These are phyloP conservation scores for Rhea americana DNA, from an alignment of 2,113 vertebrate genomes.

Conservation along the genomic window DNA sequence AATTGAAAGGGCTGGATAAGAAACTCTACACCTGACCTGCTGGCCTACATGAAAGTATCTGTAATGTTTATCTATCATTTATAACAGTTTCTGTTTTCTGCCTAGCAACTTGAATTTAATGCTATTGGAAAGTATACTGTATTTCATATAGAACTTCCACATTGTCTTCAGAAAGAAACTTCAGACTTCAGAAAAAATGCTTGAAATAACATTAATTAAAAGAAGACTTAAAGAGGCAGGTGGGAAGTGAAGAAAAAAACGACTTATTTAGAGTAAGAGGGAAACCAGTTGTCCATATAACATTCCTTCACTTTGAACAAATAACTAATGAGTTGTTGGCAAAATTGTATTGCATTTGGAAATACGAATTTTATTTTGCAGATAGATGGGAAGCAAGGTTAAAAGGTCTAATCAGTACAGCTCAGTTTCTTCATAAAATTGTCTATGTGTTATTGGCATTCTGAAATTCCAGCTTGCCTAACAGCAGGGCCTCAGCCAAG, in stretches of 20 bases:
- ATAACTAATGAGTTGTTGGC: neutral
- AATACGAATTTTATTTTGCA: neutral
- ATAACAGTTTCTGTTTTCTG: neutral
- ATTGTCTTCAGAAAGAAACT: neutral
- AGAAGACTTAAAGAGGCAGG: neutral
- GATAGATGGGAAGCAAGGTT: neutral
- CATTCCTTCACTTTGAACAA: neutral
- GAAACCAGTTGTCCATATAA: neutral
- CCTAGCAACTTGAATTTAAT: neutral
- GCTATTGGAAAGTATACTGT: neutral
- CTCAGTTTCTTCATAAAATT: neutral
- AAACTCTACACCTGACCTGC: neutral
- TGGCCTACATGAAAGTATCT: neutral
- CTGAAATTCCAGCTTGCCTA: neutral
- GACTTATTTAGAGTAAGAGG: neutral
- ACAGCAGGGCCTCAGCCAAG: fast-evolving
- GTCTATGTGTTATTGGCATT: neutral
- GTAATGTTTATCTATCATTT: neutral
- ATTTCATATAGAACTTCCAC: neutral
- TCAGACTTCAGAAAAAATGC: neutral
- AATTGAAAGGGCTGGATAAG: neutral
- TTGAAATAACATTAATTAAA: neutral
- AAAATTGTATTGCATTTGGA: neutral
- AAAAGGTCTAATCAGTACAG: neutral
- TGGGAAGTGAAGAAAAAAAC: neutral